Evolutionary conservation across 2,113 vertebrate genomes (phyloP).

Genomic region (Scomber colias): DNA sequence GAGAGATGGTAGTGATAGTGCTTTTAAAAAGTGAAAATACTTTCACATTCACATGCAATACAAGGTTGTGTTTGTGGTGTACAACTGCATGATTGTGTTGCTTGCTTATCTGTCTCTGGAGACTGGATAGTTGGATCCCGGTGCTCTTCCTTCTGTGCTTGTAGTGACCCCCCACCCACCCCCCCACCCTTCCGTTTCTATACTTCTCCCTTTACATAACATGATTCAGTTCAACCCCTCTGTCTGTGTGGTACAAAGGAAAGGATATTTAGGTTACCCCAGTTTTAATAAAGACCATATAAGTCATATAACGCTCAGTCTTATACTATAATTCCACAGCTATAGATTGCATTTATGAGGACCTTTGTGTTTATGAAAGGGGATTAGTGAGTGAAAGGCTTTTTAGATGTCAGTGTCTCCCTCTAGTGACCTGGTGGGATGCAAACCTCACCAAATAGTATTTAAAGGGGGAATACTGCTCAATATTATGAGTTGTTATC

Average conservation of each 20-base stretch:
- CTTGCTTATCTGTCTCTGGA: constrained; percentile 67
- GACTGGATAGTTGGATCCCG: constrained; percentile 62
- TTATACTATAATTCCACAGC: constrained; percentile 65
- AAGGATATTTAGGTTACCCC: constrained; percentile 43
- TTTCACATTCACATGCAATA: constrained; percentile 22
- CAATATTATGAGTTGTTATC: background rate
- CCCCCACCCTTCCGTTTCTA: constrained; percentile 28
- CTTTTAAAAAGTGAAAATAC: constrained; percentile 18
- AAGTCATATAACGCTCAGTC: constrained; percentile 57
- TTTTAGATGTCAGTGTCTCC: constrained; percentile 68
- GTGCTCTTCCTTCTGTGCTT: constrained; percentile 60
- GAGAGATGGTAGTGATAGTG: constrained; percentile 1
- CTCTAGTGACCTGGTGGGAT: constrained; percentile 68
- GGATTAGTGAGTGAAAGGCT: constrained; percentile 65
- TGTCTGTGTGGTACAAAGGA: constrained; percentile 35
- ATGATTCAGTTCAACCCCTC: constrained; percentile 35
- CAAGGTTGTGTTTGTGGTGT: constrained; percentile 46
- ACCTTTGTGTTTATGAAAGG: constrained; percentile 59
- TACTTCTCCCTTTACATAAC: constrained; percentile 29
- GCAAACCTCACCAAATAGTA: background rate
- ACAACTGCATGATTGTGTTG: constrained; percentile 56
- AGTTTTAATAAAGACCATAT: constrained; percentile 60
- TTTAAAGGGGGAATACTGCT: background rate
- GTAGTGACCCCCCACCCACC: constrained; percentile 21
- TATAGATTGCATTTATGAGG: constrained; percentile 53